Percentiles rank a stretch among this genome's conserved stretches.
phyloP scores from a whole-genome alignment of 2,797 vertebrate species.

The Leptatherina wallacei region DNA sequence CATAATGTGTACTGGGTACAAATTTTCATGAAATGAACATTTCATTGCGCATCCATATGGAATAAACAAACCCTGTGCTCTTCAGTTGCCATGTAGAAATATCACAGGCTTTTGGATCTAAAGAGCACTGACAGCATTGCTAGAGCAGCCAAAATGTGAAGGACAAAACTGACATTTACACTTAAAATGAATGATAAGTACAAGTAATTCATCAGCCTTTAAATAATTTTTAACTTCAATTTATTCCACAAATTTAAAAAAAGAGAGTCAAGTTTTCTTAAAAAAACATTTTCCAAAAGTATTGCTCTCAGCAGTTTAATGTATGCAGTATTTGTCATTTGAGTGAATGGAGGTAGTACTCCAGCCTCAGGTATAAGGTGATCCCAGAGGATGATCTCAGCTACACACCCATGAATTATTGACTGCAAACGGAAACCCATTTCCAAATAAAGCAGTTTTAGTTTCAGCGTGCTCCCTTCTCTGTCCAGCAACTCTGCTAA shows the following conservation, averaged over 20 bases:
- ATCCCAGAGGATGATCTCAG: slow-evolving; percentile 60
- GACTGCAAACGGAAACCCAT: slow-evolving; percentile 52
- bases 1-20: neutral
- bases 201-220: neutral
- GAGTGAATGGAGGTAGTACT: slow-evolving; percentile 52
- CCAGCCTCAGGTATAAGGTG: slow-evolving; percentile 49
- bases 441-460: slow-evolving; percentile 59
- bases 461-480: slow-evolving; percentile 41
- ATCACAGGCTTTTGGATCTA: neutral
- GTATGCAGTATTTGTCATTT: slow-evolving; percentile 28
- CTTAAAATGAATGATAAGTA: neutral
- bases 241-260: neutral
- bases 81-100: neutral
- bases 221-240: neutral
- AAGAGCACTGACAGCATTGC: neutral
- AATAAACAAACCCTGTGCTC: neutral
- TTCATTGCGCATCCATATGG: neutral
- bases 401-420: slow-evolving; percentile 74
- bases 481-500: neutral
- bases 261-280: neutral
- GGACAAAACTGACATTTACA: neutral
- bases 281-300: neutral
- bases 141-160: neutral
- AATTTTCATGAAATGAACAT: neutral
- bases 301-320: neutral